Evolutionary conservation across 2,113 vertebrate genomes (phyloP).

Genomic region (Hypomesus transpacificus): DNA sequence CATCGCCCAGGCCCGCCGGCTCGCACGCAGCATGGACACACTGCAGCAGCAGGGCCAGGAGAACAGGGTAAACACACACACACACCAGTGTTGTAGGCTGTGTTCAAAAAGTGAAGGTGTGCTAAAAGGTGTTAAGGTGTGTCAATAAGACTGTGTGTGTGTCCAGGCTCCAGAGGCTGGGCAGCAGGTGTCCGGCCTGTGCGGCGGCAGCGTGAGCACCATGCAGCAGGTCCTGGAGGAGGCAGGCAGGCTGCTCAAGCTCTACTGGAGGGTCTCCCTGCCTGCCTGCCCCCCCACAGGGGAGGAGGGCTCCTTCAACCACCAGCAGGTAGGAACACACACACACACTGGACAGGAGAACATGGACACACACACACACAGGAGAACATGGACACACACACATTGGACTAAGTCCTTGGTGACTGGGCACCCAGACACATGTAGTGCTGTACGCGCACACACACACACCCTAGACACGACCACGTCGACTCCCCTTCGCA

Average conservation of each 20-base stretch:
- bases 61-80: conserved; percentile 47
- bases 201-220: conserved; percentile 56
- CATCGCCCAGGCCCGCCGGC: conserved; percentile 76
- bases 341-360: neutral
- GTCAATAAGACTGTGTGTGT: neutral
- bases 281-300: conserved; percentile 58
- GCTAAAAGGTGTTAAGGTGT: no score
- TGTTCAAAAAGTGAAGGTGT: no score
- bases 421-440: neutral
- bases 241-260: conserved; percentile 79
- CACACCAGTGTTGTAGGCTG: no score
- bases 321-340: conserved; percentile 54
- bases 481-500: no score
- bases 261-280: conserved; percentile 87
- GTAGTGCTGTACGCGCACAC: neutral
- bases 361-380: neutral
- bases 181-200: conserved; percentile 63
- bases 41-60: conserved; percentile 46
- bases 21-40: conserved; percentile 71
- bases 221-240: conserved; percentile 84
- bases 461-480: neutral
- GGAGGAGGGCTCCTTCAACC: conserved; percentile 25
- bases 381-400: neutral
- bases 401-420: neutral
- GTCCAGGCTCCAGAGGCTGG: conserved; percentile 17